These are phyloP conservation scores for Sialia sialis DNA, from an alignment of 2,113 vertebrate species.

Conservation along the genomic window DNA sequence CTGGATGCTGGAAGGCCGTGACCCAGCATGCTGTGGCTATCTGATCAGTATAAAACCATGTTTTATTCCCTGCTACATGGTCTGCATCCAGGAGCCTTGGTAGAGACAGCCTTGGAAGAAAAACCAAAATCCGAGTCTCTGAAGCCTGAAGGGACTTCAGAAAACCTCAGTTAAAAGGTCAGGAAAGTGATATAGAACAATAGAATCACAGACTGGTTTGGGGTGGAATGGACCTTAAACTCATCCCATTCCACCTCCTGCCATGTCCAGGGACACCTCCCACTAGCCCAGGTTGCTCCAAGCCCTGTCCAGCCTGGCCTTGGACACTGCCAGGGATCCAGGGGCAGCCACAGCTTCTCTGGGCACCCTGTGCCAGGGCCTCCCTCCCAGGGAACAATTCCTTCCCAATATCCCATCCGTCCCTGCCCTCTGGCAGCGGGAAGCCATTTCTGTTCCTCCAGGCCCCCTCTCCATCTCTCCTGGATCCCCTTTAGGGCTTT, in stretches of 20 bases:
- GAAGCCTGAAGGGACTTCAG: background rate
- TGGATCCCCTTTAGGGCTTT: background rate
- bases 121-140: background rate
- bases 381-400: background rate
- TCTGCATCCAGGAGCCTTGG: background rate
- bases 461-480: background rate
- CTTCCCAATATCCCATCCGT: background rate
- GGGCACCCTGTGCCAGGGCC: background rate
- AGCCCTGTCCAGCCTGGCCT: rapidly evolving
- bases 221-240: background rate
- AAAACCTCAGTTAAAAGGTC: background rate
- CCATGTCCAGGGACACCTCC: background rate
- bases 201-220: background rate
- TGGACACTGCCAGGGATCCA: background rate
- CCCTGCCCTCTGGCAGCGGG: background rate
- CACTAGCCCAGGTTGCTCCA: rapidly evolving
- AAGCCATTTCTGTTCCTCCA: background rate
- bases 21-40: rapidly evolving
- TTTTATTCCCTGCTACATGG: background rate
- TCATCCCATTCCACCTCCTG: background rate
- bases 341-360: background rate
- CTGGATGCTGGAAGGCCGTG: background rate
- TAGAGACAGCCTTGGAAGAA: background rate
- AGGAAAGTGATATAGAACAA: background rate
- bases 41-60: background rate